Percentiles rank a stretch among this genome's conserved stretches.
Conservation (phyloP, 1,140 invertebrate species). For the Telenomus remus region DNA sequence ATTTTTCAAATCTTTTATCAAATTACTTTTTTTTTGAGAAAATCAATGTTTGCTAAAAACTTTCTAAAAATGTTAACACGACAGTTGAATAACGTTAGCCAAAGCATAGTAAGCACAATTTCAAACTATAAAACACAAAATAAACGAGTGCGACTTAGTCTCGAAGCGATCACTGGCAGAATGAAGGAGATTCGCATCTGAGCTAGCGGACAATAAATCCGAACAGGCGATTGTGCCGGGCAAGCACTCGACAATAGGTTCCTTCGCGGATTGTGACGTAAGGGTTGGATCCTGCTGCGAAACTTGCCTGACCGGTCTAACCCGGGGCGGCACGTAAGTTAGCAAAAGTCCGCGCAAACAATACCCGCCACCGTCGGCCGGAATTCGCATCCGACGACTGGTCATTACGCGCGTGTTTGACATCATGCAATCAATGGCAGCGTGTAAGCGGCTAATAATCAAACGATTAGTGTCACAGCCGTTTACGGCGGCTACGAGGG, state of each 20-base stretch:
- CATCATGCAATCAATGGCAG: slow-evolving; percentile 64
- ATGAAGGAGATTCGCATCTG: slow-evolving; percentile 9
- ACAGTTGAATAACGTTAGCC: too few relatives aligned
- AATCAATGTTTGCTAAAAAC: too few relatives aligned
- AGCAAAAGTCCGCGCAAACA: slow-evolving; percentile 33
- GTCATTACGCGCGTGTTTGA: slow-evolving; percentile 62
- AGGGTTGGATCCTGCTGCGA: slow-evolving; percentile 42
- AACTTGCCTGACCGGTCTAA: slow-evolving; percentile 45
- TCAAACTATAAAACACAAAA: neutral
- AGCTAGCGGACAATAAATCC: slow-evolving; percentile 29
- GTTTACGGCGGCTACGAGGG: slow-evolving; percentile 55
- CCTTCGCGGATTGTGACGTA: slow-evolving; percentile 18
- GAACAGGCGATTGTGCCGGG: slow-evolving; percentile 15
- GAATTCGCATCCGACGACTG: slow-evolving; percentile 29
- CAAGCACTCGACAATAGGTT: slow-evolving; percentile 19
- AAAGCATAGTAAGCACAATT: too few relatives aligned
- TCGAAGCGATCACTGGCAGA: slow-evolving; percentile 18
- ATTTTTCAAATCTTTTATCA: too few relatives aligned
- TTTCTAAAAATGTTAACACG: too few relatives aligned
- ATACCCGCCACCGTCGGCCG: slow-evolving; percentile 46
- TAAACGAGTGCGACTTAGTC: neutral
- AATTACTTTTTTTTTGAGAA: too few relatives aligned
- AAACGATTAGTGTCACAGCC: slow-evolving; percentile 73
- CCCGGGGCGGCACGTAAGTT: slow-evolving; percentile 12
- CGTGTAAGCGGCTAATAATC: slow-evolving; percentile 74